Evolutionary conservation across 1,140 invertebrate species (phyloP).

Genomic region (Magallana angulata): DNA sequence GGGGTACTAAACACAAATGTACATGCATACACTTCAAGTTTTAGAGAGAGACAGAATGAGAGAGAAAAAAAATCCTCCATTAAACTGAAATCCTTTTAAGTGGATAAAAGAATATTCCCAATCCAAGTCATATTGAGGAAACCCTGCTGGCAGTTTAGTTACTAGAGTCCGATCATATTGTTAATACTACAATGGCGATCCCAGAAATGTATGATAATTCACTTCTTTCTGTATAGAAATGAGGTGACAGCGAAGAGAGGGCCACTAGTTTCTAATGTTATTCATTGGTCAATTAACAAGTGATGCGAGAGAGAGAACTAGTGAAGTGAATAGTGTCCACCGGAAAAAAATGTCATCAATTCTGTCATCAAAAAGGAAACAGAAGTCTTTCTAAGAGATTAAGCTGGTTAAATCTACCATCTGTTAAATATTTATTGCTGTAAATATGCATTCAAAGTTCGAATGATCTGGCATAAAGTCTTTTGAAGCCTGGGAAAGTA

Average conservation of each 20-base stretch:
- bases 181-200: neutral
- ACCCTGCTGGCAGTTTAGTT: neutral
- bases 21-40: neutral
- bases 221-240: neutral
- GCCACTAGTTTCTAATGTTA: neutral
- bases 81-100: constrained; percentile 10
- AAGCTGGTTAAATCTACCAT: constrained; percentile 28
- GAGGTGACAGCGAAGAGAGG: neutral
- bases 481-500: constrained; percentile 6
- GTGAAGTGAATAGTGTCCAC: constrained; percentile 8
- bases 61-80: neutral
- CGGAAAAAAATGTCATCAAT: constrained; percentile 21
- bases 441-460: neutral
- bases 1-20: neutral
- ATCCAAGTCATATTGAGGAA: neutral
- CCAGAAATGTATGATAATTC: constrained; percentile 13
- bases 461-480: constrained; percentile 11
- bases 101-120: constrained; percentile 32
- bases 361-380: neutral
- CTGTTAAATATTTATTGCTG: constrained; percentile 11
- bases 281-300: constrained; percentile 24
- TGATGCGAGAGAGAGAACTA: constrained; percentile 4
- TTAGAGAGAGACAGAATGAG: neutral
- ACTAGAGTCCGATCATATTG: neutral
- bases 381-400: constrained; percentile 26